Conservation (phyloP, 1,140 invertebrate species). For the Scaptomyza pallida region DNA sequence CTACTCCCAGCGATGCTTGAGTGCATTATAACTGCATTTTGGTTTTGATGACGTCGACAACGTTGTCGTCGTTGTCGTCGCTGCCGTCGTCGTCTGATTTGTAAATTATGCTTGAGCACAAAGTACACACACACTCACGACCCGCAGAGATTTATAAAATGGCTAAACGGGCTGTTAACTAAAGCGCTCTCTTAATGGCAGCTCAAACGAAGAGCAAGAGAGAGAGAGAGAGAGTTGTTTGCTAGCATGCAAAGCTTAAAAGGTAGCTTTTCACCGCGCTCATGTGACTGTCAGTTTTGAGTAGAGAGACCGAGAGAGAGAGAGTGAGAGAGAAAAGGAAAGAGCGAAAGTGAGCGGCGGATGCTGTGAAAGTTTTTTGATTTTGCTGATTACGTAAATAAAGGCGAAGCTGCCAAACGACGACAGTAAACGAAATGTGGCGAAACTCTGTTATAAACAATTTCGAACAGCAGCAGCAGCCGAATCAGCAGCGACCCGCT, state of each 20-base stretch:
- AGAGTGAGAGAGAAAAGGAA: too few relatives aligned
- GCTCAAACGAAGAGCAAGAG: constrained; percentile 6
- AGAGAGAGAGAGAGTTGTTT: too few relatives aligned
- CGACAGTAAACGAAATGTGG: constrained; percentile 31
- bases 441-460: constrained; percentile 75
- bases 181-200: constrained; percentile 38
- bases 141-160: constrained; percentile 40
- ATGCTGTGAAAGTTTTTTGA: constrained; percentile 70
- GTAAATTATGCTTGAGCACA: constrained; percentile 67
- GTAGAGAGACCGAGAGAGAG: constrained; percentile 18
- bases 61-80: constrained; percentile 41
- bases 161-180: constrained; percentile 53
- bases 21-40: constrained; percentile 83
- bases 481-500: constrained; percentile 27
- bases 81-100: constrained; percentile 52
- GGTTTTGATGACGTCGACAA: constrained; percentile 80
- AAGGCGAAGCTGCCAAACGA: constrained; percentile 71
- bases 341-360: constrained; percentile 22
- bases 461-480: constrained; percentile 57
- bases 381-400: constrained; percentile 82
- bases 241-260: constrained; percentile 33
- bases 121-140: constrained; percentile 24
- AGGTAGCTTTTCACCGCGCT: constrained; percentile 70
- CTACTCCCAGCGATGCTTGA: constrained; percentile 36
- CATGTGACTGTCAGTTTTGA: constrained; percentile 61